These are phyloP conservation scores for Chrysolina haemoptera DNA, from an alignment of 2,888 invertebrate species.

Conservation along the genomic window DNA sequence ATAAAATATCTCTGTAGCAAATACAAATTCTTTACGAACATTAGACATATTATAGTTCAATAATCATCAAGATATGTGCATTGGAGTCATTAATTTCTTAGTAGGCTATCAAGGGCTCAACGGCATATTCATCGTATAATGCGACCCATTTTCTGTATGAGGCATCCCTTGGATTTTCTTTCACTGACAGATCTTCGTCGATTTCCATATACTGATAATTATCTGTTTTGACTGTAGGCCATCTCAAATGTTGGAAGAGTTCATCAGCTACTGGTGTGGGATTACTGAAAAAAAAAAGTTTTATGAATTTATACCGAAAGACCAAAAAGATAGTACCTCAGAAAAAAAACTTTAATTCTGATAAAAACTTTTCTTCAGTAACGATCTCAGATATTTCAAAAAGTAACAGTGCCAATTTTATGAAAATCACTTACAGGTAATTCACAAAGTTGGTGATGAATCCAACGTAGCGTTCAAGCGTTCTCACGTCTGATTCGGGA, in stretches of 20 bases:
- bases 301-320: too few species aligned
- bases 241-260: slow-evolving; percentile 48
- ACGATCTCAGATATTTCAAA: too few species aligned
- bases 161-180: slow-evolving; percentile 34
- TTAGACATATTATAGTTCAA: background rate
- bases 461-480: slow-evolving; percentile 33
- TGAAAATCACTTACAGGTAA: slow-evolving; percentile 32
- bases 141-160: slow-evolving; percentile 39
- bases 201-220: slow-evolving; percentile 41
- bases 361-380: too few species aligned
- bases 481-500: slow-evolving; percentile 31
- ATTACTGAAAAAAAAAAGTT: slow-evolving; percentile 39
- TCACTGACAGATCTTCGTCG: slow-evolving; percentile 33
- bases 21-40: too few species aligned
- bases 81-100: background rate
- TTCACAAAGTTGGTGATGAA: slow-evolving; percentile 36
- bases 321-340: too few species aligned
- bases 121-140: slow-evolving; percentile 37
- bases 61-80: background rate
- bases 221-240: slow-evolving; percentile 39
- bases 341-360: too few species aligned
- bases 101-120: slow-evolving; percentile 31
- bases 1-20: too few species aligned
- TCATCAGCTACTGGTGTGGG: slow-evolving; percentile 52
- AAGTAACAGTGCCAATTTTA: too few species aligned